Evolutionary conservation across 2,888 invertebrate genomes (phyloP).

Genomic region (Idaea biselata): DNA sequence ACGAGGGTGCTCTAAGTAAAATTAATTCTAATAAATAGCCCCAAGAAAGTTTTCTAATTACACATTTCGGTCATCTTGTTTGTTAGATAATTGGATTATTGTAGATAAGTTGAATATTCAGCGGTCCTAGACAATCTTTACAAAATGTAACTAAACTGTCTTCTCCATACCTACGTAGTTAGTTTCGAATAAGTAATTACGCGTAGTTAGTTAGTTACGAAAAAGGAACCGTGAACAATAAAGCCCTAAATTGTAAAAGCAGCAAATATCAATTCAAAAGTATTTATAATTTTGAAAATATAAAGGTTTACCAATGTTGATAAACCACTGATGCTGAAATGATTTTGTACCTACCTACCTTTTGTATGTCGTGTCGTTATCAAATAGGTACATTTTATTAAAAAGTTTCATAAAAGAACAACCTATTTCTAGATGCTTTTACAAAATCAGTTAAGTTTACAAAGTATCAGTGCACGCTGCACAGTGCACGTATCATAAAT

Average conservation of each 20-base stretch:
- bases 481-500: not conserved
- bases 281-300: too few relatives aligned
- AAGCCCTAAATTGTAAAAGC: not conserved
- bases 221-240: not conserved
- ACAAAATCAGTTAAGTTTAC: slow-evolving; percentile 5
- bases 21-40: slow-evolving; percentile 27
- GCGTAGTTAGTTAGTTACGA: too few relatives aligned
- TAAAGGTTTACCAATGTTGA: too few relatives aligned
- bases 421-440: not conserved
- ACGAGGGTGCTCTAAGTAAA: slow-evolving; percentile 21
- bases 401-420: too few relatives aligned
- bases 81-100: not conserved
- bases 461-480: slow-evolving; percentile 8
- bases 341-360: too few relatives aligned
- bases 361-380: too few relatives aligned
- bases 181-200: too few relatives aligned
- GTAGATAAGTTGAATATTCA: too few relatives aligned
- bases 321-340: not conserved
- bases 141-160: too few relatives aligned
- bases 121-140: too few relatives aligned
- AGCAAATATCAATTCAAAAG: not conserved
- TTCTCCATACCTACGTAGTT: too few relatives aligned
- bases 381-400: not conserved
- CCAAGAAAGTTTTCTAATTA: slow-evolving; percentile 19
- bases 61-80: slow-evolving; percentile 7